phyloP scores from a whole-genome alignment of 1,140 invertebrate species.

The Leptinotarsa texana region DNA sequence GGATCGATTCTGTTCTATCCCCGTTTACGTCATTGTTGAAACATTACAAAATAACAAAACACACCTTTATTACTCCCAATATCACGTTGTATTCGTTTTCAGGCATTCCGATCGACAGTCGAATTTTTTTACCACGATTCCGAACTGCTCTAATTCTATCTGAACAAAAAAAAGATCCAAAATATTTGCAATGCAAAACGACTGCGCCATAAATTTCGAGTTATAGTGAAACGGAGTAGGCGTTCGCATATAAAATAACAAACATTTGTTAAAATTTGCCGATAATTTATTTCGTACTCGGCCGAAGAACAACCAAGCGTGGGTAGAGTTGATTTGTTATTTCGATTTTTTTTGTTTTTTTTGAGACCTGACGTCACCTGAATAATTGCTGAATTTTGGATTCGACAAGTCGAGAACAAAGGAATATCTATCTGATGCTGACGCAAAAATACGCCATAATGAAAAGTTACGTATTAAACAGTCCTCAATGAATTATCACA shows the following conservation, averaged over 20 bases:
- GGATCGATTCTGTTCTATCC: no score
- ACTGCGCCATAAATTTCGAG: conserved; percentile 33
- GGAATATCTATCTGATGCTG: no score
- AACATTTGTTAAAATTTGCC: conserved; percentile 41
- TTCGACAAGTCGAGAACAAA: no score
- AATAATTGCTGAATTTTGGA: neutral
- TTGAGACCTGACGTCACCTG: neutral
- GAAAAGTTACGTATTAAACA: no score
- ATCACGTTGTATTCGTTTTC: neutral
- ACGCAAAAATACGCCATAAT: no score
- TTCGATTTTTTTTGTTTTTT: neutral
- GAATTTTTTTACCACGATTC: neutral
- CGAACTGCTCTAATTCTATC: neutral
- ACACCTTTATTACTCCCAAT: conserved; percentile 3
- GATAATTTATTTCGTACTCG: conserved; percentile 25
- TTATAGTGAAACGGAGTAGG: conserved; percentile 36
- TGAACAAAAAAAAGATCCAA: conserved; percentile 16
- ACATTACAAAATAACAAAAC: neutral
- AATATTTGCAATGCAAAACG: conserved; percentile 37
- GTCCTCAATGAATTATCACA: no score
- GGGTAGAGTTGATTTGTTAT: conserved; percentile 10
- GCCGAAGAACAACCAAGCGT: conserved; percentile 2
- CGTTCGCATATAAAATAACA: conserved; percentile 39
- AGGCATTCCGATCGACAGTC: neutral
- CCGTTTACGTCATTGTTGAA: no score